phyloP scores from a whole-genome alignment of 92 coral and sea anemone genomes.

The Pocillopora grandis region DNA sequence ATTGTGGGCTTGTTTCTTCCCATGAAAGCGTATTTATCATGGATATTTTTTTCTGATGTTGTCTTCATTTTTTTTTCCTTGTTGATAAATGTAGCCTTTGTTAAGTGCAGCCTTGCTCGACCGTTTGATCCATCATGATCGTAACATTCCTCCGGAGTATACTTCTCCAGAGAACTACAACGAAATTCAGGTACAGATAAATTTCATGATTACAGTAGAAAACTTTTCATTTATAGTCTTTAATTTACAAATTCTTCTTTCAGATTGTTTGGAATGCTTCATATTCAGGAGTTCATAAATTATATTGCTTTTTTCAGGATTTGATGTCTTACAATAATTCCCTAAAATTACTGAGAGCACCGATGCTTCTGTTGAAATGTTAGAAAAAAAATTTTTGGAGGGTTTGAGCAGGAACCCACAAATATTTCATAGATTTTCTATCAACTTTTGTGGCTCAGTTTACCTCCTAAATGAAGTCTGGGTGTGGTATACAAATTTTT shows the following conservation, averaged over 20 bases:
- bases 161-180: conserved; percentile 96
- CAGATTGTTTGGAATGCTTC: no score
- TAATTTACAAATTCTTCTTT: background rate
- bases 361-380: no score
- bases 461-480: no score
- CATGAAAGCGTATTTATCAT: background rate
- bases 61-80: background rate
- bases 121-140: conserved; percentile 91
- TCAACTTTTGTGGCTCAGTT: no score
- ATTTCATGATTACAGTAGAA: background rate
- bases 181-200: conserved; percentile 87
- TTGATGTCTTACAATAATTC: no score
- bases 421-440: no score
- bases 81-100: conserved; percentile 59
- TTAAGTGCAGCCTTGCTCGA: conserved; percentile 91
- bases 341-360: no score
- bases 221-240: background rate
- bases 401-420: no score
- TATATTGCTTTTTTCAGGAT: no score
- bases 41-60: background rate
- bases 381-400: no score
- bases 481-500: no score
- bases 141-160: conserved; percentile 94
- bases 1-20: background rate
- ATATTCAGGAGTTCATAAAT: no score